Conservation (phyloP, 2,797 vertebrate genomes). For the Peromyscus attwateri region DNA sequence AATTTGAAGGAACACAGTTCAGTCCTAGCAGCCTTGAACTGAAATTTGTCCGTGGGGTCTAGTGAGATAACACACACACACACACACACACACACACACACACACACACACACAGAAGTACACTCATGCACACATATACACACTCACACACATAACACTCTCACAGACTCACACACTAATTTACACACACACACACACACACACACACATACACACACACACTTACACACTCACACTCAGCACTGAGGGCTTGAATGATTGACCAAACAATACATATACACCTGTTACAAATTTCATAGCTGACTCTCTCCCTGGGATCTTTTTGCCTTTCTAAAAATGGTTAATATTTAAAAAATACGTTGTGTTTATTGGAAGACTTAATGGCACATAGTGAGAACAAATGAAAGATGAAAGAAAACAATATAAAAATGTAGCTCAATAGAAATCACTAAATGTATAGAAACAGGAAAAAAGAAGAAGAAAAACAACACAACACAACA, state of each 20-base stretch:
- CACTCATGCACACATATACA: too few relatives aligned
- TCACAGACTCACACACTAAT: too few relatives aligned
- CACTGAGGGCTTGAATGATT: background rate
- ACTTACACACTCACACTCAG: background rate
- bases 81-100: background rate
- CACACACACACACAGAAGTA: too few relatives aligned
- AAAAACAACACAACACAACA: background rate
- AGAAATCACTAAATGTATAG: background rate
- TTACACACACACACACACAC: background rate
- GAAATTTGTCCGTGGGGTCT: background rate
- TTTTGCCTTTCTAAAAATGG: background rate
- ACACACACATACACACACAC: background rate
- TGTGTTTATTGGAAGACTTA: background rate
- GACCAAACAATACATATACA: background rate
- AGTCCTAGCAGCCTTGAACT: background rate
- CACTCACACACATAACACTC: too few relatives aligned
- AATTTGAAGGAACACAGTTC: background rate
- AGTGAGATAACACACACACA: background rate
- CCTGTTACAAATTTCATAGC: background rate
- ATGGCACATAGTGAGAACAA: background rate
- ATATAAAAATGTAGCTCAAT: background rate
- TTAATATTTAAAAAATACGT: background rate
- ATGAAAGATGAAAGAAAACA: background rate
- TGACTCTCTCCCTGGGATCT: too few relatives aligned
- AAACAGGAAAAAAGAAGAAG: background rate